A percentile compares a stretch with the other conserved stretches of the same genome.
Conservation (phyloP, 2,113 vertebrate genomes). For the Microtus richardsoni region DNA sequence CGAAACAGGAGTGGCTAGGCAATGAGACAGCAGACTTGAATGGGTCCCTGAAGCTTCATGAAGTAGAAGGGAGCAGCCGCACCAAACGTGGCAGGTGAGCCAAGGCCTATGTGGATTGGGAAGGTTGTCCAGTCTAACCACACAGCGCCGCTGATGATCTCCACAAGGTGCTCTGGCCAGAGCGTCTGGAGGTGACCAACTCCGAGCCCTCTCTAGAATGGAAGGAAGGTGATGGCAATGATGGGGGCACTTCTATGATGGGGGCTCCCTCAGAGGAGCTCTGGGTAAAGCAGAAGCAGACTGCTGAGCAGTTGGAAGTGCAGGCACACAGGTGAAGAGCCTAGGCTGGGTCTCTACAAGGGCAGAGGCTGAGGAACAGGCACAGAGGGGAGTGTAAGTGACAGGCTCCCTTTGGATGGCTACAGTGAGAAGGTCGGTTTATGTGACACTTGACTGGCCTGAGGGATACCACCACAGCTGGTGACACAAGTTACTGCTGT, state of each 20-base stretch:
- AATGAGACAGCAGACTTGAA: not conserved
- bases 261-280: too few species aligned
- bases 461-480: too few species aligned
- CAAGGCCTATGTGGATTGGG: not conserved
- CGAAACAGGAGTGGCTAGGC: not conserved
- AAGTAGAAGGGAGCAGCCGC: fast-evolving
- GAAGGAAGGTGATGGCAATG: too few species aligned
- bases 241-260: too few species aligned
- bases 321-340: not conserved
- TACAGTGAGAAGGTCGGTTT: not conserved
- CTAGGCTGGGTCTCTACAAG: not conserved
- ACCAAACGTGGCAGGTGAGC: not conserved
- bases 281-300: too few species aligned
- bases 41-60: not conserved
- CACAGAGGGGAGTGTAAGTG: not conserved
- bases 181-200: not conserved
- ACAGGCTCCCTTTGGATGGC: too few species aligned
- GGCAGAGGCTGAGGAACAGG: not conserved
- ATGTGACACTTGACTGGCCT: not conserved
- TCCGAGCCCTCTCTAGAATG: not conserved
- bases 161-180: not conserved
- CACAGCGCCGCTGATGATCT: too few species aligned
- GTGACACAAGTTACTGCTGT: not conserved
- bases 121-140: not conserved
- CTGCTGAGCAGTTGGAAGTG: not conserved